phyloP scores from a whole-genome alignment of 2,797 vertebrate genomes.

The Triplophysa yarkandensis region DNA sequence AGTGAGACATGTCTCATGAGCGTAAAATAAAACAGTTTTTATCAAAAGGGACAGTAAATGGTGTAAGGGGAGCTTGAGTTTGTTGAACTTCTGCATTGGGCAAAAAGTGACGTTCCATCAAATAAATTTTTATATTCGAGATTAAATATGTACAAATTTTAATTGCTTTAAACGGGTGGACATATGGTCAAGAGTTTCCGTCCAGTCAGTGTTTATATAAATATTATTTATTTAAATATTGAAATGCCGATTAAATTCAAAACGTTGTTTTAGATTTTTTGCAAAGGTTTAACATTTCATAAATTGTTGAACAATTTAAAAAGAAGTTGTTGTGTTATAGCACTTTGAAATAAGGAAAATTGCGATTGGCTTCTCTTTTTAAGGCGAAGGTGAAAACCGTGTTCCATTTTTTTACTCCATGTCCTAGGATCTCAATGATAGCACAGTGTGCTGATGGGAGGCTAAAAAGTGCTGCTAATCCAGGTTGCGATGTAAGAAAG shows the following conservation, averaged over 20 bases:
- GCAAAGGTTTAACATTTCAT: too few species aligned
- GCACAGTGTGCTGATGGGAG: not conserved
- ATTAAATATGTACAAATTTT: too few species aligned
- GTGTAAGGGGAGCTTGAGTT: constrained; percentile 1
- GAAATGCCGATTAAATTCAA: too few species aligned
- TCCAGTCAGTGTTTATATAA: too few species aligned
- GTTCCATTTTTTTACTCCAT: not conserved
- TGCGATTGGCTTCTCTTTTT: not conserved
- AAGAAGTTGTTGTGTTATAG: not conserved
- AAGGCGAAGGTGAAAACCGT: not conserved
- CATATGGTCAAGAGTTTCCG: too few species aligned
- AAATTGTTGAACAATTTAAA: too few species aligned
- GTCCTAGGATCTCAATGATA: not conserved
- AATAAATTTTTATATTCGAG: not conserved
- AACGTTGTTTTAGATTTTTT: too few species aligned
- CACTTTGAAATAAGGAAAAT: not conserved
- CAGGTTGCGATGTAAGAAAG: not conserved
- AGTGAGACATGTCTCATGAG: constrained; percentile 54
- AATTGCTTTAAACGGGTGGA: too few species aligned
- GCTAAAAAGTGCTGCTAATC: not conserved
- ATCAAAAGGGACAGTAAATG: constrained; percentile 19
- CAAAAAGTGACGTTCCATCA: not conserved
- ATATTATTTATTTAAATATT: too few species aligned
- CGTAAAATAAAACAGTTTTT: constrained; percentile 25
- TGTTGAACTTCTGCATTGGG: constrained; percentile 8